phyloP scores from a whole-genome alignment of 2,888 invertebrate species.

The Saturnia japonica region DNA sequence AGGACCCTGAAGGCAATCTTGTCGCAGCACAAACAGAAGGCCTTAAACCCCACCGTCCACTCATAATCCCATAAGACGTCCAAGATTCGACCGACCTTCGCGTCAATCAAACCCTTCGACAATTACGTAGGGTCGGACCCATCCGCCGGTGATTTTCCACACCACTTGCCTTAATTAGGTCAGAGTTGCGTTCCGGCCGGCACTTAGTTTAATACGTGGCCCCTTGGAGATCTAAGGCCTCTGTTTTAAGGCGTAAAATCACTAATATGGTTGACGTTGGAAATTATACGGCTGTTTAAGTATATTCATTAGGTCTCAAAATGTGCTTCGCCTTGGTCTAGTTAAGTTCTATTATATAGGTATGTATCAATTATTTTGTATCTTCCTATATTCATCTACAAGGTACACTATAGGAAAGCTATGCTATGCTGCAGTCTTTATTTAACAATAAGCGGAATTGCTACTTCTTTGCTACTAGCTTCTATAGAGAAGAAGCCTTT shows the following conservation, averaged over 20 bases:
- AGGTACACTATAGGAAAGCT: no score
- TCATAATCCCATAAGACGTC: conserved; percentile 16
- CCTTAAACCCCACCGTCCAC: conserved; percentile 9
- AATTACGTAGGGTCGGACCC: conserved; percentile 60
- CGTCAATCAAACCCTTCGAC: conserved; percentile 49
- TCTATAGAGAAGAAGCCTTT: not conserved
- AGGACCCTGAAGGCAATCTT: not conserved
- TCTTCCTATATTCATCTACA: no score
- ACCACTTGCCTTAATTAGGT: conserved; percentile 73
- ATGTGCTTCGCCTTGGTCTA: not conserved
- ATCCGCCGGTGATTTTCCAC: conserved; percentile 70
- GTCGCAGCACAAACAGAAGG: not conserved
- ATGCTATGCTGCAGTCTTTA: no score
- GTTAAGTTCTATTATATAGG: not conserved
- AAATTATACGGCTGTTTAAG: conserved; percentile 1
- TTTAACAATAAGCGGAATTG: not conserved
- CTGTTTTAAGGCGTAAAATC: conserved; percentile 18
- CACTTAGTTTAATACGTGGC: conserved; percentile 22
- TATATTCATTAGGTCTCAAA: conserved; percentile 1
- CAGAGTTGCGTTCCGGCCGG: conserved; percentile 51
- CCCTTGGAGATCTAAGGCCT: conserved; percentile 16
- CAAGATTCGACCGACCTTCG: conserved; percentile 13
- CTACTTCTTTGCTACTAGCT: not conserved
- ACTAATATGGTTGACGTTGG: conserved; percentile 11
- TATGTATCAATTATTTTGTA: not conserved